Evolutionary conservation across 2,113 vertebrate species (phyloP).

Genomic region (Catharus fuscescens): DNA sequence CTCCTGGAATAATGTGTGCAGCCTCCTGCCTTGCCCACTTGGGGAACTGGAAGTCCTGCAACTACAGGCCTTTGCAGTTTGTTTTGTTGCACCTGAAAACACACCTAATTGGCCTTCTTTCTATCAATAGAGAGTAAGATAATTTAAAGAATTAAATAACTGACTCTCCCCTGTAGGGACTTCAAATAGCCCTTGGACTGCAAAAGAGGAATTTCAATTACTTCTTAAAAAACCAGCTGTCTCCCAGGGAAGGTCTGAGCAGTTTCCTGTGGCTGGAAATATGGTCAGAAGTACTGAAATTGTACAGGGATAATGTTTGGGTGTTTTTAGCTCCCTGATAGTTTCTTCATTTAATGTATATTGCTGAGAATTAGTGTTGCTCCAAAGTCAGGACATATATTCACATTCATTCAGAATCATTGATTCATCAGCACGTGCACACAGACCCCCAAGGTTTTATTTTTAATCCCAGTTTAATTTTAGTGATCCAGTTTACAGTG

Average conservation of each 20-base stretch:
- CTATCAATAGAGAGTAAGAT: background rate
- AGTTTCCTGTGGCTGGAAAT: background rate
- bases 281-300: background rate
- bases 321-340: background rate
- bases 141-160: background rate
- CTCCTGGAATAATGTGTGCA: background rate
- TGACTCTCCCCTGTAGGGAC: background rate
- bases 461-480: constrained; percentile 31
- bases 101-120: background rate
- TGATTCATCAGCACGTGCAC: background rate
- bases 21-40: background rate
- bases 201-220: background rate
- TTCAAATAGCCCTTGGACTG: background rate
- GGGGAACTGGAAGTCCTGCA: background rate
- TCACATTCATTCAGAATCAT: background rate
- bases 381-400: background rate
- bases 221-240: background rate
- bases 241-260: background rate
- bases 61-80: background rate
- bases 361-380: background rate
- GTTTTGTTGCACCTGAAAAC: background rate
- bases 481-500: background rate
- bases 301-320: background rate
- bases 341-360: background rate
- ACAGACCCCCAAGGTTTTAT: background rate